Conservation (phyloP, 1,140 invertebrate genomes). For the Chrysoperla carnea region DNA sequence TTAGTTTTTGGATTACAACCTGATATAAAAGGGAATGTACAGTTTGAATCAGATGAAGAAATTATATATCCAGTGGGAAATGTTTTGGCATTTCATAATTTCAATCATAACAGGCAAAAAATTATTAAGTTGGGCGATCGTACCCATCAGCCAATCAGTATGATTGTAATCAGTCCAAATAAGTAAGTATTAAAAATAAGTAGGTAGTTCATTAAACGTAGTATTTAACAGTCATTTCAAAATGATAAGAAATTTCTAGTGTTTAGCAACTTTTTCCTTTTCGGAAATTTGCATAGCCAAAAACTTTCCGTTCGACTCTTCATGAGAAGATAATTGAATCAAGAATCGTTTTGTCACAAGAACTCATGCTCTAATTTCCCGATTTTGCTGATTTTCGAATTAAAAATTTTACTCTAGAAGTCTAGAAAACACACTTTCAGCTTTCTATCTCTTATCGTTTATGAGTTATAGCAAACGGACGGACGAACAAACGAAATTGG, state of each 20-base stretch:
- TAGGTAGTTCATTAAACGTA: neutral
- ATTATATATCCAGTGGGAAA: conserved; percentile 48
- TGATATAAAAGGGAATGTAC: conserved; percentile 36
- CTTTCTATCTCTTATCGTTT: no score
- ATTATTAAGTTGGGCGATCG: conserved; percentile 34
- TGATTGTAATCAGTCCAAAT: conserved; percentile 40
- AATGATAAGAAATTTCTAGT: conserved; percentile 5
- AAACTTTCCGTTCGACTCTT: no score
- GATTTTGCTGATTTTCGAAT: no score
- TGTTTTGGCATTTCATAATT: conserved; percentile 43
- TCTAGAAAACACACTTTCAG: no score
- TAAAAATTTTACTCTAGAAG: no score
- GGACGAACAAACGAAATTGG: no score
- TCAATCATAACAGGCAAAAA: conserved; percentile 31
- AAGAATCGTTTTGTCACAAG: no score
- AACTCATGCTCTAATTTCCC: no score
- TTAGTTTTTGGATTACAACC: conserved; percentile 39
- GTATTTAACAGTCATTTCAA: neutral
- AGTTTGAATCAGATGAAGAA: conserved; percentile 45
- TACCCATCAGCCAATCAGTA: conserved; percentile 26
- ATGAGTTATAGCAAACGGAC: no score
- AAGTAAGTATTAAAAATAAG: conserved; percentile 27
- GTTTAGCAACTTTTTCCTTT: no score
- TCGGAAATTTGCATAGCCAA: no score
- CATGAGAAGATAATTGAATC: no score